Evolutionary conservation across 2,888 invertebrate species (phyloP).

Genomic region (Pedicia rivosa): DNA sequence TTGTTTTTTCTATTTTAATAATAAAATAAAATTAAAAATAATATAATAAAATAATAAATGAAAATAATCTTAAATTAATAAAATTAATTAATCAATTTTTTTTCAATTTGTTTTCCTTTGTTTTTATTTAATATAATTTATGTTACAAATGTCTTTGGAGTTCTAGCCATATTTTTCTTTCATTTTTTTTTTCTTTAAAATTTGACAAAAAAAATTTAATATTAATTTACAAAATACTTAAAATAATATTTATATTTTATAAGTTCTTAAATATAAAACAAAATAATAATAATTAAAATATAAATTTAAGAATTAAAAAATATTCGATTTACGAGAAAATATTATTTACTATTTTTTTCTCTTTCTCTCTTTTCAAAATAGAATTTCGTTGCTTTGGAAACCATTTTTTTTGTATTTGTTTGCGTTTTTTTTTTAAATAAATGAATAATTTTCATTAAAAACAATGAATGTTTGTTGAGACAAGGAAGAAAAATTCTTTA

Average conservation of each 20-base stretch:
- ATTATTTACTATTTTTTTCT: no score
- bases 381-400: constrained; percentile 5
- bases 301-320: constrained; percentile 1
- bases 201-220: no score
- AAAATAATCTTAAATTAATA: no score
- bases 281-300: constrained; percentile 1
- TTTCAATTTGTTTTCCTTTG: neutral
- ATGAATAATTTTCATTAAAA: no score
- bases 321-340: no score
- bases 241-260: neutral
- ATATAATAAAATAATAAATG: no score
- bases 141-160: constrained; percentile 14
- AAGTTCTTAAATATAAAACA: neutral
- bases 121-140: constrained; percentile 6
- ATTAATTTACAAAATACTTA: constrained; percentile 1
- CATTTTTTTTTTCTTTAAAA: constrained; percentile 7
- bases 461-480: no score
- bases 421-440: no score
- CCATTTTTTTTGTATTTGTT: neutral
- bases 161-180: constrained; percentile 13
- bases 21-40: no score
- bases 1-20: no score
- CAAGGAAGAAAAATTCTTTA: no score
- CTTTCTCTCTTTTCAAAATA: neutral
- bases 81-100: no score